Conservation (phyloP, 2,113 vertebrate species). For the Catharus minimus region DNA sequence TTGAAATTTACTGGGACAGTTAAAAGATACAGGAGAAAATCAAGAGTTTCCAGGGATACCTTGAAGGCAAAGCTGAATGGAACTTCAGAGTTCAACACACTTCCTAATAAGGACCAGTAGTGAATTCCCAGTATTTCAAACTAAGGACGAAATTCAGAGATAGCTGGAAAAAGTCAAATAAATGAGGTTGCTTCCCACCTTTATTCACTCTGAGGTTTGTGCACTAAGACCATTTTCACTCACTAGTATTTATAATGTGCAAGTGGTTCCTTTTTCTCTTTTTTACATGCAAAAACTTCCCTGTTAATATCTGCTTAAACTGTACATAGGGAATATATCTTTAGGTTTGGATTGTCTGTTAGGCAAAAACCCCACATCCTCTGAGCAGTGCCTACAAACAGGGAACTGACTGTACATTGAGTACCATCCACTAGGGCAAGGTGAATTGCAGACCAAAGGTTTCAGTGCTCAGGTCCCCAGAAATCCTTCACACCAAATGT, state of each 20-base stretch:
- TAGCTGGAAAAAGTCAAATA: neutral
- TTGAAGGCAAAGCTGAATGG: neutral
- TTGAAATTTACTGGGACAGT: neutral
- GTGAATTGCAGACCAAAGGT: neutral
- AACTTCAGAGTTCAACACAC: neutral
- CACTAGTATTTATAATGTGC: neutral
- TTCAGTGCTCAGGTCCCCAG: rapidly evolving
- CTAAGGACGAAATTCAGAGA: neutral
- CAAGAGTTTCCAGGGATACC: neutral
- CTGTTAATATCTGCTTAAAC: neutral
- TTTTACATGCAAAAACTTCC: neutral
- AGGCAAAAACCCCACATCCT: neutral
- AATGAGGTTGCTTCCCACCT: neutral
- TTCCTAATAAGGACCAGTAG: neutral
- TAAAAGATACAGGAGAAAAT: neutral
- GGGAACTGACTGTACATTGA: neutral
- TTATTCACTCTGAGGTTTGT: neutral
- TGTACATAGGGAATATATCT: neutral
- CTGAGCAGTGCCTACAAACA: neutral
- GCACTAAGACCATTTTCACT: neutral
- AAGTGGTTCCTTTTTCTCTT: neutral
- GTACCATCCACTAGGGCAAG: neutral
- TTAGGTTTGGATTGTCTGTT: neutral
- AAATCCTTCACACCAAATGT: neutral
- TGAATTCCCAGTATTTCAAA: neutral